Percentiles rank a stretch among this genome's conserved stretches.
Evolutionary conservation across 2,113 vertebrate species (phyloP).

Genomic region (Canis aureus): DNA sequence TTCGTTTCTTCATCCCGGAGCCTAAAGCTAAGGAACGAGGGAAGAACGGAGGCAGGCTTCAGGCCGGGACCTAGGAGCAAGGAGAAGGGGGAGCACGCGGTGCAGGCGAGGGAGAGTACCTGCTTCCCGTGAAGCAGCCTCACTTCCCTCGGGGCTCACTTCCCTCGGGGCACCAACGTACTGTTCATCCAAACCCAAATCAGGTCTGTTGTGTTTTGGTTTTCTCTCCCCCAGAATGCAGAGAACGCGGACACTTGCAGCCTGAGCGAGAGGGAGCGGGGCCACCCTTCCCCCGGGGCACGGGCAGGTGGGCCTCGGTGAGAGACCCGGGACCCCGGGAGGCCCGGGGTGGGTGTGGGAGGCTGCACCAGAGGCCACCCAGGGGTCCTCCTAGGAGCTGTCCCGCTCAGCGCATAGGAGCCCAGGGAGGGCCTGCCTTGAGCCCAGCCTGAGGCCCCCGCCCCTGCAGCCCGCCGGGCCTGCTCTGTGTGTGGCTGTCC

Average conservation of each 20-base stretch:
- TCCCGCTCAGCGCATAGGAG: not conserved
- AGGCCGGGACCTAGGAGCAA: constrained; percentile 49
- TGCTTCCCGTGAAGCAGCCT: no score
- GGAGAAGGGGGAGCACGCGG: constrained; percentile 27
- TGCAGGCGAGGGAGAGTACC: not conserved
- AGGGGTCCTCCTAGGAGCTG: not conserved
- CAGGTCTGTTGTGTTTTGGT: not conserved
- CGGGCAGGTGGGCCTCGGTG: not conserved
- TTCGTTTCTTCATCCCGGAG: constrained; percentile 63
- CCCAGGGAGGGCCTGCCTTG: not conserved
- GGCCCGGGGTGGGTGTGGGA: no score
- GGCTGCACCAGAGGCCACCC: not conserved
- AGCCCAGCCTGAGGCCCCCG: not conserved
- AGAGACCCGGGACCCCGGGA: not conserved
- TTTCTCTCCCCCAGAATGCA: not conserved
- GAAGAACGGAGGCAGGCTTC: constrained; percentile 81
- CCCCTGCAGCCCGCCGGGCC: not conserved
- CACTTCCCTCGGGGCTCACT: not conserved
- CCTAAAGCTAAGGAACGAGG: constrained; percentile 56
- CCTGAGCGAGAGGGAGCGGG: not conserved
- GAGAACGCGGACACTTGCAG: not conserved
- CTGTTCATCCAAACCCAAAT: constrained; percentile 50
- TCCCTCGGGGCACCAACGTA: not conserved
- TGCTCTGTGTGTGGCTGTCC: not conserved
- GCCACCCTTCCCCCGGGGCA: not conserved